These are phyloP conservation scores for Gallinago media DNA, from an alignment of 2,113 vertebrate genomes.

Conservation along the genomic window DNA sequence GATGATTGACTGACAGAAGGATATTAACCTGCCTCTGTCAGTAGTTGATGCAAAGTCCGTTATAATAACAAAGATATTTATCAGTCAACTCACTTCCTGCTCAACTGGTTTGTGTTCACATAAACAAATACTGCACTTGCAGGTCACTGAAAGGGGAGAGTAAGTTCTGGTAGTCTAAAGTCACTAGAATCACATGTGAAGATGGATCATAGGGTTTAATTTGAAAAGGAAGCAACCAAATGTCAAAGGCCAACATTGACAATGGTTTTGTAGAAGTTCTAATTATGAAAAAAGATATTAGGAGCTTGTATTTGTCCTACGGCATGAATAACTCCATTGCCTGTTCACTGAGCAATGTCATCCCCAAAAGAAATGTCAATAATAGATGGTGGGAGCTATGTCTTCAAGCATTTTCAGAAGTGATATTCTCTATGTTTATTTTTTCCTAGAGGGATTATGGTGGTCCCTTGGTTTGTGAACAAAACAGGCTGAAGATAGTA, in stretches of 20 bases:
- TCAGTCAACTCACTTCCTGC: not conserved
- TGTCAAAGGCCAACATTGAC: not conserved
- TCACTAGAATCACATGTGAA: not conserved
- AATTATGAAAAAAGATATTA: not conserved
- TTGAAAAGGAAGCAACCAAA: not conserved
- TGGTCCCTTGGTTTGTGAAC: conserved; percentile 93
- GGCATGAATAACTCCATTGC: not conserved
- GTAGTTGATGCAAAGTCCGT: not conserved
- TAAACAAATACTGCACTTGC: not conserved
- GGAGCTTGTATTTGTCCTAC: not conserved
- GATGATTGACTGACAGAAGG: not conserved
- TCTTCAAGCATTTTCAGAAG: not conserved
- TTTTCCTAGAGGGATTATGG: conserved; percentile 91
- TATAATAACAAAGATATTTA: not conserved
- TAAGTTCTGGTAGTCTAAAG: not conserved
- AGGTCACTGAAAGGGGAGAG: not conserved
- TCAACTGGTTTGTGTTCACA: not conserved
- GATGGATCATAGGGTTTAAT: not conserved
- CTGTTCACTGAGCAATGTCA: not conserved
- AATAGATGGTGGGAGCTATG: not conserved
- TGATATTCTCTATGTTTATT: not conserved
- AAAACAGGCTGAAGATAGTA: conserved; percentile 91
- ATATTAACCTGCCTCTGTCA: not conserved
- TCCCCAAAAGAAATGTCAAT: not conserved
- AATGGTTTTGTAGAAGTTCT: not conserved